phyloP scores from a whole-genome alignment of 2,797 vertebrate species.

The Gallirallus australis region DNA sequence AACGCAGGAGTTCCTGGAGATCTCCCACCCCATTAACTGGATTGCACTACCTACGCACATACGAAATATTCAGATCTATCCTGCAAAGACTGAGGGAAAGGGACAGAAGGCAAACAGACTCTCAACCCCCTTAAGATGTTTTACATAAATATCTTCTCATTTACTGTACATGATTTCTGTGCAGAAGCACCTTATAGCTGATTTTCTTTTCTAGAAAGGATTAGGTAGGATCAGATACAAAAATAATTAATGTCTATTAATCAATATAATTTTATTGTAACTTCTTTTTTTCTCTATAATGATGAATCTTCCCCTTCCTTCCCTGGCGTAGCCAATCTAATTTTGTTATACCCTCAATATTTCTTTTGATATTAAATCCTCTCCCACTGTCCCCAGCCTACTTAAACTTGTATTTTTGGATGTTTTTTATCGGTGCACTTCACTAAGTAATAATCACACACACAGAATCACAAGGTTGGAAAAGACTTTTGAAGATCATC shows the following conservation, averaged over 20 bases:
- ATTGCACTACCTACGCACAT: not conserved
- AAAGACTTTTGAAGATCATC: too few species aligned
- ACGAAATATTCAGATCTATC: not conserved
- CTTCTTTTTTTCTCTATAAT: not conserved
- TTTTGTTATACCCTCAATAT: not conserved
- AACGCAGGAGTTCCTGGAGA: not conserved
- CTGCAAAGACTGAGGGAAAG: not conserved
- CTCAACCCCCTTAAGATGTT: not conserved
- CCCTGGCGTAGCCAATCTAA: not conserved
- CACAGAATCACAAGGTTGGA: too few species aligned
- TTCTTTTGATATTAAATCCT: not conserved
- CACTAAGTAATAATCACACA: not conserved
- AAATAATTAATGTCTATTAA: not conserved
- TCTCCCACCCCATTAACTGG: not conserved
- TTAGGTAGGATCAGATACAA: not conserved
- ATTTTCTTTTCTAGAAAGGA: not conserved
- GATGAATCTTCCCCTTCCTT: not conserved
- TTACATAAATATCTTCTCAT: not conserved
- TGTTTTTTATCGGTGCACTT: not conserved
- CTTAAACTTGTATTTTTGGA: not conserved
- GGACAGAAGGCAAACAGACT: not conserved
- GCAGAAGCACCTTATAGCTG: not conserved
- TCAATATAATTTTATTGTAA: not conserved
- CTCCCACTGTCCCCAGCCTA: not conserved
- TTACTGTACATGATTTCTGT: not conserved